Percentiles rank a stretch among this genome's conserved stretches.
Conservation (phyloP, 2,113 vertebrate species). For the Urocolius indicus region DNA sequence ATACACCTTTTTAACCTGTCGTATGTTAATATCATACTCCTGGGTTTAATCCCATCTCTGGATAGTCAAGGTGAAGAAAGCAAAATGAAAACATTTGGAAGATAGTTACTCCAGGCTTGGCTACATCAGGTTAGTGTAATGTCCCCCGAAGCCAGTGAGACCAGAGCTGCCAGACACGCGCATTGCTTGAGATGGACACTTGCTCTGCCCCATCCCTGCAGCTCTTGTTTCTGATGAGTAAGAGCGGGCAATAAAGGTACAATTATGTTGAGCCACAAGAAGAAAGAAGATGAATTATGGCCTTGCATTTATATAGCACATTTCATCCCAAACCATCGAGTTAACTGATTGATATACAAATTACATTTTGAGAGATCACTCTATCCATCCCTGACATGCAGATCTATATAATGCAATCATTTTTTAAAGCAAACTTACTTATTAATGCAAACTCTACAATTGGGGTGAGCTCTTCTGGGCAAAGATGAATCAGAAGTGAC, state of each 20-base stretch:
- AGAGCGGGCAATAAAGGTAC: neutral
- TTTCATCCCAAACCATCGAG: constrained; percentile 16
- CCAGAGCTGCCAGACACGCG: fast-evolving
- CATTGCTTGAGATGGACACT: fast-evolving
- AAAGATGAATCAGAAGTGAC: constrained; percentile 64
- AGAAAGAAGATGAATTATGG: constrained; percentile 29
- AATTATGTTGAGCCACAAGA: neutral
- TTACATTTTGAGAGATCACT: constrained; percentile 37
- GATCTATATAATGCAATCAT: constrained; percentile 39
- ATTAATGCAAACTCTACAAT: constrained; percentile 57
- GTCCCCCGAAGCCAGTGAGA: fast-evolving
- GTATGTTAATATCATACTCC: neutral
- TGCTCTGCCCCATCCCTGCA: neutral
- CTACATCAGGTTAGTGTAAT: fast-evolving
- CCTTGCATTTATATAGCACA: constrained; percentile 48
- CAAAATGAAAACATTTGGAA: fast-evolving
- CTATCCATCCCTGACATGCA: neutral
- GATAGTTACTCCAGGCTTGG: fast-evolving
- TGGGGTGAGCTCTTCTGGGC: constrained; percentile 57
- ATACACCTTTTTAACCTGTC: fast-evolving
- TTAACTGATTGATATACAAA: constrained; percentile 60
- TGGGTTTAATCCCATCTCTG: neutral
- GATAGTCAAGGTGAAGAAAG: neutral
- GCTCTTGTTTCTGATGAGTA: neutral
- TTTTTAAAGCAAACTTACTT: constrained; percentile 67